Evolutionary conservation across 2,113 vertebrate genomes (phyloP).

Genomic region (Colinus virginianus): DNA sequence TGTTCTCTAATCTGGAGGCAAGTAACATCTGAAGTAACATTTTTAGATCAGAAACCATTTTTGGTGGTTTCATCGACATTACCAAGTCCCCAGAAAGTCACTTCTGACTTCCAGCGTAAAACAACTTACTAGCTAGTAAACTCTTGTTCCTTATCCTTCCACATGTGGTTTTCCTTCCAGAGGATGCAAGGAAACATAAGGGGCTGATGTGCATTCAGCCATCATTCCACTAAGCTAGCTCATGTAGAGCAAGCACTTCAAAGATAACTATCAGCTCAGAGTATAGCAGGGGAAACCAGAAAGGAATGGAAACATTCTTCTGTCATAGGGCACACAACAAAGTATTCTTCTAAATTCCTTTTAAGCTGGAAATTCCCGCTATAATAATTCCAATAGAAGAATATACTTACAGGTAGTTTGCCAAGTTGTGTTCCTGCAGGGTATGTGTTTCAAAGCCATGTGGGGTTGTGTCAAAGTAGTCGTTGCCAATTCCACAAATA

Average conservation of each 20-base stretch:
- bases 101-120: background rate
- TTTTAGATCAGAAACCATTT: background rate
- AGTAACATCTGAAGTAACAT: background rate
- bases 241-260: background rate
- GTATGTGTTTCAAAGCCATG: conserved; percentile 99
- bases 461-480: conserved; percentile 97
- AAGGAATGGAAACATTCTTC: background rate
- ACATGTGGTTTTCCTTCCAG: background rate
- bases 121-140: background rate
- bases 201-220: background rate
- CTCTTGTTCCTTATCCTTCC: background rate
- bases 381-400: background rate
- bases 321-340: background rate
- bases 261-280: background rate
- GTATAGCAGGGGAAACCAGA: background rate
- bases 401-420: conserved; percentile 97
- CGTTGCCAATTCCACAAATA: conserved; percentile 98
- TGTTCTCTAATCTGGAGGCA: too few species aligned
- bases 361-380: background rate
- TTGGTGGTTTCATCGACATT: background rate
- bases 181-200: background rate
- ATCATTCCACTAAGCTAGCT: background rate
- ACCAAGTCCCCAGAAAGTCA: background rate
- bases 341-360: background rate
- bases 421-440: conserved; percentile 98